Conservation (phyloP, 2,797 vertebrate species). For the Psittacula derbiana region DNA sequence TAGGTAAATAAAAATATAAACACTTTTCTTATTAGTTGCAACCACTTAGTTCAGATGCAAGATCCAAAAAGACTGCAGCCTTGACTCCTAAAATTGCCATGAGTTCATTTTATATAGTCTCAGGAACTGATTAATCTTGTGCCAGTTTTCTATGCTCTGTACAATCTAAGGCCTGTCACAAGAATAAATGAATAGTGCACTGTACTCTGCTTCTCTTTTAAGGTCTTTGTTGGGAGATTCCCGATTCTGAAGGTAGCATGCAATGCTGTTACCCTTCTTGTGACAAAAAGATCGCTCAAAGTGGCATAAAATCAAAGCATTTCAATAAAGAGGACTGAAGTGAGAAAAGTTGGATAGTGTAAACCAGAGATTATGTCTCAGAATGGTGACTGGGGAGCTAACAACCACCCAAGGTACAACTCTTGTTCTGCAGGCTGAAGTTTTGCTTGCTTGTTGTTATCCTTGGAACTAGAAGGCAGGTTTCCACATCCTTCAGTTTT, state of each 20-base stretch:
- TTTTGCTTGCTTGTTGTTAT: background rate
- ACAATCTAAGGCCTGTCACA: constrained; percentile 71
- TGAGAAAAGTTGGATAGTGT: background rate
- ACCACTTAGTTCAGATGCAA: background rate
- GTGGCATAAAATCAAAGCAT: constrained; percentile 58
- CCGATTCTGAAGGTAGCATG: constrained; percentile 59
- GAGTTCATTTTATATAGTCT: constrained; percentile 49
- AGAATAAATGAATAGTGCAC: constrained; percentile 69
- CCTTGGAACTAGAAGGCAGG: background rate
- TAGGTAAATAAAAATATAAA: constrained; percentile 18
- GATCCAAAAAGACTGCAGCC: constrained; percentile 18
- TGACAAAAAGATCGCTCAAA: constrained; percentile 51
- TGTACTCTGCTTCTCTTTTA: constrained; percentile 58
- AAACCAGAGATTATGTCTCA: background rate
- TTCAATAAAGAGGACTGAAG: background rate
- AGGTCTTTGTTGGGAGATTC: constrained; percentile 61
- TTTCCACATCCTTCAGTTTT: background rate
- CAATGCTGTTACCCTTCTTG: constrained; percentile 51
- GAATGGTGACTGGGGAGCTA: background rate
- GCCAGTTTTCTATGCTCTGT: constrained; percentile 49
- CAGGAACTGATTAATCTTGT: constrained; percentile 72
- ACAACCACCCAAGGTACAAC: background rate
- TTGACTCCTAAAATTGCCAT: constrained; percentile 31
- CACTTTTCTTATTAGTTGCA: background rate
- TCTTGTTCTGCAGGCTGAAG: background rate